These are phyloP conservation scores for Marmota monax DNA, from an alignment of 2,113 vertebrate genomes.

Conservation along the genomic window DNA sequence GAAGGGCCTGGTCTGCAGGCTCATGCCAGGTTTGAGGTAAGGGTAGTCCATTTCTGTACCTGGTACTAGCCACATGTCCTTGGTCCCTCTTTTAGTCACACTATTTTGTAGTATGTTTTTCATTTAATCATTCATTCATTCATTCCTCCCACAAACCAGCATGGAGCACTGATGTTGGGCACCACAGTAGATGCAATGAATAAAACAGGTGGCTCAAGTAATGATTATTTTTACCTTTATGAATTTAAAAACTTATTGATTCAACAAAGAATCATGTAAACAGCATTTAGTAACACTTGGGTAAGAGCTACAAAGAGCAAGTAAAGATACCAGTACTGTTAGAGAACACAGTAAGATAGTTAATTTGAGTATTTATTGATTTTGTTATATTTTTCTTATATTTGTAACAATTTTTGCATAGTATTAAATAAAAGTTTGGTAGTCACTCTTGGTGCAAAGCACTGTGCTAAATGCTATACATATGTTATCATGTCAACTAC, in stretches of 20 bases:
- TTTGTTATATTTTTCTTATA: constrained; percentile 42
- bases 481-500: background rate
- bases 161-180: background rate
- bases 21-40: background rate
- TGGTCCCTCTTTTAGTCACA: background rate
- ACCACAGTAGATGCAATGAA: background rate
- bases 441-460: background rate
- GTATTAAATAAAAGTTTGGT: background rate
- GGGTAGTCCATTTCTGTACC: background rate
- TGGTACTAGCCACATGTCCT: background rate
- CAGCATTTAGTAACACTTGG: background rate
- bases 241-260: background rate
- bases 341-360: background rate
- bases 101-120: background rate
- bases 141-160: background rate
- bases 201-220: background rate
- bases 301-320: constrained; percentile 2
- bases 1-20: background rate
- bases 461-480: background rate
- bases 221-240: background rate
- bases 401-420: background rate
- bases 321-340: background rate
- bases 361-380: background rate
- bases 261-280: background rate
- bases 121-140: background rate